phyloP scores from a whole-genome alignment of 2,797 vertebrate genomes.

The Alfaro cultratus region DNA sequence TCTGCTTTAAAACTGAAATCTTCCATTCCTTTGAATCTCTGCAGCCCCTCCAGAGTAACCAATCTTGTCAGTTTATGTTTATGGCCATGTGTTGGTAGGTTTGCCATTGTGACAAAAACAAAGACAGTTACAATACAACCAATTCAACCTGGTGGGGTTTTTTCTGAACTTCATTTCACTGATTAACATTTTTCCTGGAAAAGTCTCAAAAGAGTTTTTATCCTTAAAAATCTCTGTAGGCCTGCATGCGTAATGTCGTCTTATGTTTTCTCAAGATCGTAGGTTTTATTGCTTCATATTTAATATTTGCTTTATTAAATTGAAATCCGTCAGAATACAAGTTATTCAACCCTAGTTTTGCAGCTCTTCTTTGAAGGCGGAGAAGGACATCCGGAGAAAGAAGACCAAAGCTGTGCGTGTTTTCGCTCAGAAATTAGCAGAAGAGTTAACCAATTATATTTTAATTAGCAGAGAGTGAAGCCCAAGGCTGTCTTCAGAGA shows the following conservation, averaged over 20 bases:
- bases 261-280: background rate
- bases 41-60: background rate
- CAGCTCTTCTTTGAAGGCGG: background rate
- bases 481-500: slow-evolving; percentile 5
- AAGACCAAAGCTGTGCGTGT: background rate
- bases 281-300: background rate
- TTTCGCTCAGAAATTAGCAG: background rate
- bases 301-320: background rate
- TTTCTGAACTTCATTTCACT: background rate
- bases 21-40: background rate
- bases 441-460: slow-evolving; percentile 11
- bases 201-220: background rate
- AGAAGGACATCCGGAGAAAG: background rate
- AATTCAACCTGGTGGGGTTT: background rate
- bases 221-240: background rate
- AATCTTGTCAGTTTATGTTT: background rate
- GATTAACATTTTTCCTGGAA: background rate
- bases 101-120: background rate
- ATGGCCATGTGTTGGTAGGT: background rate
- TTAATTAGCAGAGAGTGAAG: slow-evolving; percentile 1
- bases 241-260: background rate
- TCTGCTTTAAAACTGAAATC: background rate
- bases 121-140: background rate
- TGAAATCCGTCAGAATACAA: background rate
- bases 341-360: background rate